Conservation (phyloP, 2,888 invertebrate species). For the Heteromurus nitidus region DNA sequence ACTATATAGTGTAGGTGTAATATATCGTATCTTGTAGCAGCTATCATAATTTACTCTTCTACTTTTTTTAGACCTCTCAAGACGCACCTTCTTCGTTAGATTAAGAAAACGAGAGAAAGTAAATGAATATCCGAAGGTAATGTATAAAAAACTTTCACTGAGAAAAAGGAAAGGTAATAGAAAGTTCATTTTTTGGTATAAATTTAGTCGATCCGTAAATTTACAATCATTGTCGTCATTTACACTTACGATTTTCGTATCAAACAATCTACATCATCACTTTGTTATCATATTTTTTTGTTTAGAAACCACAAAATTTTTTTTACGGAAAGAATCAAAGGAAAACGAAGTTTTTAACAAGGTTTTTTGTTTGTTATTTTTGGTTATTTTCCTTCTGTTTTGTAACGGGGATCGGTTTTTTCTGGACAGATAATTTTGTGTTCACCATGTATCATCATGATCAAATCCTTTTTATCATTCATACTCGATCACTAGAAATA, state of each 20-base stretch:
- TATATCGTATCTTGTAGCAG: background rate
- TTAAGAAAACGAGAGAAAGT: background rate
- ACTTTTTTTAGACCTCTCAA: background rate
- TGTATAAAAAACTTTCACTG: background rate
- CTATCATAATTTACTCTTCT: background rate
- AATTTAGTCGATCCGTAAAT: background rate
- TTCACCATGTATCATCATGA: conserved; percentile 44
- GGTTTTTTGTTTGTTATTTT: background rate
- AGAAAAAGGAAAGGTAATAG: background rate
- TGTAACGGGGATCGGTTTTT: conserved; percentile 35
- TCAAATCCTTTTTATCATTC: conserved; percentile 21
- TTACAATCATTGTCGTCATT: background rate
- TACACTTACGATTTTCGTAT: background rate
- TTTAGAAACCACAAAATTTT: too few species aligned
- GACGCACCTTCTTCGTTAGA: too few species aligned
- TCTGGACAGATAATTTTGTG: conserved; percentile 53
- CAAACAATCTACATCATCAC: too few species aligned
- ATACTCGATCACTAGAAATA: conserved; percentile 27
- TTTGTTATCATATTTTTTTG: too few species aligned
- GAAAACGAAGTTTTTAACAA: background rate
- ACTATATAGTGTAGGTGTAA: too few species aligned
- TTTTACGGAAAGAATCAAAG: background rate
- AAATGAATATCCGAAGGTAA: background rate
- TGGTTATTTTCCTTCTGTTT: too few species aligned
- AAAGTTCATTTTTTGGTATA: background rate